Evolutionary conservation across 1,140 invertebrate genomes (phyloP).

Genomic region (Pseudoatta argentina): DNA sequence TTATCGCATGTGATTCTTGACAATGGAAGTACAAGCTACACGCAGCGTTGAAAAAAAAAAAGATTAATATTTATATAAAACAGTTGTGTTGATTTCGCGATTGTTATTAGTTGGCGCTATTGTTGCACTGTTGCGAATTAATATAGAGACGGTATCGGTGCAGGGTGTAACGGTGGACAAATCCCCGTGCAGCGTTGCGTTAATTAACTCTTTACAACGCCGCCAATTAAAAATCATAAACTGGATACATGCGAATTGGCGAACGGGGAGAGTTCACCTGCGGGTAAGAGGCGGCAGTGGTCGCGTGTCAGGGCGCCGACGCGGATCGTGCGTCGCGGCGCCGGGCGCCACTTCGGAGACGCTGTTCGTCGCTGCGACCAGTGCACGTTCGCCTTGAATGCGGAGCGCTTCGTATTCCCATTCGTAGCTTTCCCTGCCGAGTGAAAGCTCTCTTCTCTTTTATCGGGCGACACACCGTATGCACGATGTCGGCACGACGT

Average conservation of each 20-base stretch:
- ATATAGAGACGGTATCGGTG: constrained; percentile 7
- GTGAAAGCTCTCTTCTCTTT: not conserved
- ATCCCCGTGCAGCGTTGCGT: constrained; percentile 24
- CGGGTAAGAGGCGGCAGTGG: constrained; percentile 28
- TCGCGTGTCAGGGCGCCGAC: constrained; percentile 70
- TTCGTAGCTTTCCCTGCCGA: not conserved
- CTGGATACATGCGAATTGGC: constrained; percentile 10
- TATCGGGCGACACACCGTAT: constrained; percentile 17
- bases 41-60: not conserved
- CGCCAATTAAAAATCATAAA: constrained; percentile 58
- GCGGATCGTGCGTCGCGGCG: constrained; percentile 66
- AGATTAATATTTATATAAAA: constrained; percentile 34
- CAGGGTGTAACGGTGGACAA: constrained; percentile 4
- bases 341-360: constrained; percentile 61
- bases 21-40: not conserved
- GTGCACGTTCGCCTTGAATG: constrained; percentile 73
- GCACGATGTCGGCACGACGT: constrained; percentile 59
- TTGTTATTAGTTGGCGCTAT: constrained; percentile 33
- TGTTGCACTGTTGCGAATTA: constrained; percentile 11
- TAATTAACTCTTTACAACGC: constrained; percentile 58
- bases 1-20: not conserved
- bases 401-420: constrained; percentile 61
- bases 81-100: not conserved
- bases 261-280: constrained; percentile 7
- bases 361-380: constrained; percentile 51